phyloP scores from a whole-genome alignment of 2,113 vertebrate genomes.

The Danio rerio region GRCz12tu NC_133187.1:23900001-23900500 shows the following conservation, averaged over 20 bases:
- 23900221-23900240: not conserved
- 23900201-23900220: not conserved
- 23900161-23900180: slow-evolving; percentile 12
- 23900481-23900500: slow-evolving; percentile 32
- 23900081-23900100: slow-evolving; percentile 1
- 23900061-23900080: not conserved
- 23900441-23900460: slow-evolving; percentile 36
- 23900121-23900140: slow-evolving; percentile 15
- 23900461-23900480: slow-evolving; percentile 58
- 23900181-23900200: not conserved
- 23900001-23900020: slow-evolving; percentile 13
- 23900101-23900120: not conserved
- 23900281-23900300: no score
- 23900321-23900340: not conserved
- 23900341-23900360: slow-evolving; percentile 20
- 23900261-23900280: no score
- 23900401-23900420: slow-evolving; percentile 45
- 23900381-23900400: slow-evolving; percentile 49
- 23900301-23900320: not conserved
- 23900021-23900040: slow-evolving; percentile 1
- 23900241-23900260: not conserved
- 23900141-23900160: slow-evolving; percentile 18
- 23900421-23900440: slow-evolving; percentile 50
- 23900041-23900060: slow-evolving; percentile 5
- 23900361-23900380: slow-evolving; percentile 47